phyloP scores from a whole-genome alignment of 2,888 invertebrate genomes.

The Gnatocerus cornutus region DNA sequence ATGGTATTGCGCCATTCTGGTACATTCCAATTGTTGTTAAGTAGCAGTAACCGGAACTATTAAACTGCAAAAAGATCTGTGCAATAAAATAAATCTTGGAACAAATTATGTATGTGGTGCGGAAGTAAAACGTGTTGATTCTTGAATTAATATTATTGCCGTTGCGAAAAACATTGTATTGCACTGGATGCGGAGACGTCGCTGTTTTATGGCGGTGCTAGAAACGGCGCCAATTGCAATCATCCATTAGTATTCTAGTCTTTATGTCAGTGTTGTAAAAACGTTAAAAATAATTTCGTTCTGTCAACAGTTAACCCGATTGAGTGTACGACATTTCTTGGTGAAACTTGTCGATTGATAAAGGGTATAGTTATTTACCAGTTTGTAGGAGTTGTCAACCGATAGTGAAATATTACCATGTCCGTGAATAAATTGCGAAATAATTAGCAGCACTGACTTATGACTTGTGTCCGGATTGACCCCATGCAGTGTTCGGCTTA shows the following conservation, averaged over 20 bases:
- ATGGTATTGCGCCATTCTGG: background rate
- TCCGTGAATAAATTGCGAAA: conserved; percentile 14
- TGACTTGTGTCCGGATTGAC: conserved; percentile 17
- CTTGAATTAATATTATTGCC: conserved; percentile 8
- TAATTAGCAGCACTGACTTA: conserved; percentile 10
- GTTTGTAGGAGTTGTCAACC: conserved; percentile 13
- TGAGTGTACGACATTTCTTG: background rate
- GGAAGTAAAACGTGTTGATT: conserved; percentile 7
- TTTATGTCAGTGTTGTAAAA: conserved; percentile 18
- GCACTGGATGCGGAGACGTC: conserved; percentile 2
- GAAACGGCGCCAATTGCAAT: conserved; percentile 23
- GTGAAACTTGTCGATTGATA: conserved; percentile 5
- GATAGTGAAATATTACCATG: conserved; percentile 13
- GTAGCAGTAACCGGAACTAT: conserved; percentile 2
- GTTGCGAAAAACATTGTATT: conserved; percentile 30
- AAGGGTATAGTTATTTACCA: conserved; percentile 2
- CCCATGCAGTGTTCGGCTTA: conserved; percentile 23
- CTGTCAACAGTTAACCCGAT: background rate
- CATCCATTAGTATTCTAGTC: conserved; percentile 22
- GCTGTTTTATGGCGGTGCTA: conserved; percentile 12
- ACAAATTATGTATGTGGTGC: conserved; percentile 4
- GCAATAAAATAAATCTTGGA: conserved; percentile 4
- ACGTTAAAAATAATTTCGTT: background rate
- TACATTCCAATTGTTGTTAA: conserved; percentile 2
- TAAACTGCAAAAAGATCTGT: conserved; percentile 1